These are phyloP conservation scores for Sarcophaga variegata DNA, from an alignment of 2,888 invertebrate genomes.

Conservation along the genomic window DNA sequence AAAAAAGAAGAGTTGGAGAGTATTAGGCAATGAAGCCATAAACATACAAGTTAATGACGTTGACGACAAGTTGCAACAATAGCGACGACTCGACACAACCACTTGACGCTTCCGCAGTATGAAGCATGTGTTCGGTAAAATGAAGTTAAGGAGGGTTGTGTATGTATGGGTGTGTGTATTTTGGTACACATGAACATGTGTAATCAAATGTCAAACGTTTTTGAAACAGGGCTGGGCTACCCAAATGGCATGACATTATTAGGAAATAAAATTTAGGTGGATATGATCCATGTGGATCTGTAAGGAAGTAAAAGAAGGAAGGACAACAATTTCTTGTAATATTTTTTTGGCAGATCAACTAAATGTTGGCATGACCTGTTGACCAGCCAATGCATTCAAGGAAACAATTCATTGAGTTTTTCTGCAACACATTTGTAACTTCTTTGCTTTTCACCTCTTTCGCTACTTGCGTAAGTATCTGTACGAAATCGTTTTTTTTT, in stretches of 20 bases:
- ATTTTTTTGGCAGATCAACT: neutral
- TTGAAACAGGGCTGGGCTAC: neutral
- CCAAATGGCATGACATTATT: neutral
- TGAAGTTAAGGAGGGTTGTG: neutral
- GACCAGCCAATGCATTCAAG: neutral
- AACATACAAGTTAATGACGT: constrained; percentile 61
- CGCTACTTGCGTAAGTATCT: neutral
- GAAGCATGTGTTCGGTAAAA: constrained; percentile 34
- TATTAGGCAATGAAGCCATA: constrained; percentile 65
- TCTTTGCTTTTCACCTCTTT: neutral
- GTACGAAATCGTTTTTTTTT: neutral
- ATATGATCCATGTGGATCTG: too few species aligned
- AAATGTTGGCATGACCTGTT: constrained; percentile 17
- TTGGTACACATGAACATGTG: constrained; percentile 11
- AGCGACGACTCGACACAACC: constrained; percentile 70
- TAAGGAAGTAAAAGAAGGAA: too few species aligned
- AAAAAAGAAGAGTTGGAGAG: constrained; percentile 34
- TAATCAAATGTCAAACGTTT: constrained; percentile 22
- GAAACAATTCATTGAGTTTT: constrained; percentile 23
- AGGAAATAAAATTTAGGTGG: too few species aligned
- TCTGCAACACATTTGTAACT: neutral
- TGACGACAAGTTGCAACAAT: constrained; percentile 70
- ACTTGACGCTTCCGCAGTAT: constrained; percentile 72
- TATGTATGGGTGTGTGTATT: neutral
- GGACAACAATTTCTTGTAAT: too few species aligned